These are phyloP conservation scores for Leptinotarsa lineolata DNA, from an alignment of 1,140 invertebrate genomes.

Conservation along the genomic window DNA sequence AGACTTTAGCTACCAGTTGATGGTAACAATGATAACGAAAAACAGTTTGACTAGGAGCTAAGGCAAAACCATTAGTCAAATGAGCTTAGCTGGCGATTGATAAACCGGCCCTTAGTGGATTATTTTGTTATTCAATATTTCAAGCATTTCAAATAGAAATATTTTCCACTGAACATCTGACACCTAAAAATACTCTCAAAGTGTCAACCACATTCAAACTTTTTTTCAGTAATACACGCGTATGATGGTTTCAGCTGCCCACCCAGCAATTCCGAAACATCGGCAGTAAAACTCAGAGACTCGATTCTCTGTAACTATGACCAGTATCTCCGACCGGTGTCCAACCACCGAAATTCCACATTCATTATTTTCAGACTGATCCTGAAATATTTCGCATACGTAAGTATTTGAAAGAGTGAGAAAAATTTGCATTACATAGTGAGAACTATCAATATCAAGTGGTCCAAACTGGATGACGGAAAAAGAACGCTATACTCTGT, in stretches of 20 bases:
- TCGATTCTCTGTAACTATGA: constrained; percentile 62
- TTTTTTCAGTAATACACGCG: constrained; percentile 24
- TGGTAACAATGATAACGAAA: too few species aligned
- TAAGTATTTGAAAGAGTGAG: constrained; percentile 52
- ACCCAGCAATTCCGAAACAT: constrained; percentile 29
- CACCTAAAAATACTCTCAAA: too few species aligned
- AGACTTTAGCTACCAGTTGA: too few species aligned
- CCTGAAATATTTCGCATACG: constrained; percentile 61
- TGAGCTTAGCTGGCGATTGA: background rate
- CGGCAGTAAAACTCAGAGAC: constrained; percentile 52
- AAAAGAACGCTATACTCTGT: too few species aligned
- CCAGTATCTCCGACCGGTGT: constrained; percentile 54
- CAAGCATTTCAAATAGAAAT: background rate
- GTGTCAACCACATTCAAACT: background rate
- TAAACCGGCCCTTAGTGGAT: background rate
- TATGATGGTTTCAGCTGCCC: constrained; percentile 28
- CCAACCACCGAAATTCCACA: constrained; percentile 52
- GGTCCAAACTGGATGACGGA: too few species aligned
- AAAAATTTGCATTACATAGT: background rate
- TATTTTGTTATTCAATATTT: background rate
- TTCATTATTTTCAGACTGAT: constrained; percentile 57
- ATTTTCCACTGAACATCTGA: background rate
- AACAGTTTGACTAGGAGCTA: too few species aligned
- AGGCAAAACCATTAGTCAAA: background rate
- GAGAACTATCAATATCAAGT: too few species aligned